These are phyloP conservation scores for Coptotermes formosanus DNA, from an alignment of 1,140 invertebrate genomes.

Conservation along the genomic window DNA sequence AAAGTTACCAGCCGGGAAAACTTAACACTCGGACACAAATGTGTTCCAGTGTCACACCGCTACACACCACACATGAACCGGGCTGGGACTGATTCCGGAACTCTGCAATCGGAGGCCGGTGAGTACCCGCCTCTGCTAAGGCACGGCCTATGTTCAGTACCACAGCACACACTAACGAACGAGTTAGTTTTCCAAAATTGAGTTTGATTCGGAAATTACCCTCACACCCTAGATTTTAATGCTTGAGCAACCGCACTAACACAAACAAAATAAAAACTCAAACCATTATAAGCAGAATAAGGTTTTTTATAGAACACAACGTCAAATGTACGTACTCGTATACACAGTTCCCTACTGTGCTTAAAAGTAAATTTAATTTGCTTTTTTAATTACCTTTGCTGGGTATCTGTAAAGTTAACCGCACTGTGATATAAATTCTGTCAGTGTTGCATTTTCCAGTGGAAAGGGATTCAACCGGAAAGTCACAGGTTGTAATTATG, in stretches of 20 bases:
- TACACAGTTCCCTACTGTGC: background rate
- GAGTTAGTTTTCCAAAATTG: background rate
- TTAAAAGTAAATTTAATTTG: constrained; percentile 15
- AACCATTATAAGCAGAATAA: background rate
- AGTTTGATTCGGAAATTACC: background rate
- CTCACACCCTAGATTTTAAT: background rate
- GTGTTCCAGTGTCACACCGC: no score
- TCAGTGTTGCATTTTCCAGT: background rate
- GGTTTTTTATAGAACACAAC: background rate
- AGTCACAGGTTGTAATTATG: constrained; percentile 13
- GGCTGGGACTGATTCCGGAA: no score
- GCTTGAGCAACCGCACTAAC: background rate
- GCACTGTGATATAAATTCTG: background rate
- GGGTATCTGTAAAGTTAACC: background rate
- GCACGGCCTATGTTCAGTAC: background rate
- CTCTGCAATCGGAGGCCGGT: no score
- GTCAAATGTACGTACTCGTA: background rate
- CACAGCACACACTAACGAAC: background rate
- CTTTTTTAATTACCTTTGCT: constrained; percentile 2
- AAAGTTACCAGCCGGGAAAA: no score
- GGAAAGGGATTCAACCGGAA: background rate
- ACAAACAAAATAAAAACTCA: no score
- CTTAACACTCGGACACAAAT: no score
- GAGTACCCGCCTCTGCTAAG: no score
- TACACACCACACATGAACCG: no score